Conservation (phyloP, 30 jellyfish, hydroid and myxozoan genomes). For the Hydra vulgaris region DNA sequence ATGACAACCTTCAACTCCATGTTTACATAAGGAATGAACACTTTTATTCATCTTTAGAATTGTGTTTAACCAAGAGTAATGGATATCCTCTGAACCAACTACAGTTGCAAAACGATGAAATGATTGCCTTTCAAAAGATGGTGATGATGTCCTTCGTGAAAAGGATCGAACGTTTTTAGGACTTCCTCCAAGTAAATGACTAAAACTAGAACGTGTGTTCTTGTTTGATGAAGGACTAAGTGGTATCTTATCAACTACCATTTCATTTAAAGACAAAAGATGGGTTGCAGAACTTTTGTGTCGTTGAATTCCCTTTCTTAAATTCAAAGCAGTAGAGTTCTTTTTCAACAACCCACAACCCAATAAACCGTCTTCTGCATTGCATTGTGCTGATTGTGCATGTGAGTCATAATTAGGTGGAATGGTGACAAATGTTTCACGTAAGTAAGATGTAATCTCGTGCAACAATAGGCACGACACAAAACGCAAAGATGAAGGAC, state of each 20-base stretch:
- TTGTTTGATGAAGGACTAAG: constrained; percentile 11
- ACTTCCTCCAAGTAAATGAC: constrained; percentile 12
- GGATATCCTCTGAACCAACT: constrained; percentile 47
- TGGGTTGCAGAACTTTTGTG: constrained; percentile 29
- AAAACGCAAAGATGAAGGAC: constrained; percentile 58
- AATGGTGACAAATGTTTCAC: constrained; percentile 37
- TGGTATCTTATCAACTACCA: not conserved
- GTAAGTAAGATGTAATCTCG: constrained; percentile 71
- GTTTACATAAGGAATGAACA: constrained; percentile 25
- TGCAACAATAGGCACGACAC: constrained; percentile 69
- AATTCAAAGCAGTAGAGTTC: constrained; percentile 15
- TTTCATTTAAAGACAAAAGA: not conserved
- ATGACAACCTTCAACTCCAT: constrained; percentile 28
- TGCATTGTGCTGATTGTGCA: not conserved
- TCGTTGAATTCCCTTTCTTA: constrained; percentile 19
- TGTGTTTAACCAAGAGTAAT: constrained; percentile 62
- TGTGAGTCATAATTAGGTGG: not conserved
- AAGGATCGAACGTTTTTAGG: constrained; percentile 21
- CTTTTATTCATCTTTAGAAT: constrained; percentile 32
- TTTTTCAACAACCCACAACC: constrained; percentile 11
- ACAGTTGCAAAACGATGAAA: not conserved
- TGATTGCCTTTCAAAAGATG: constrained; percentile 21
- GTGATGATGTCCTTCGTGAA: constrained; percentile 23
- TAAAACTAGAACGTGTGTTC: not conserved
- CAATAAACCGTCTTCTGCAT: not conserved